A percentile compares a stretch with the other conserved stretches of the same genome.
These are phyloP conservation scores for Psittacula cyanocephala DNA, from an alignment of 2,113 vertebrate genomes.

Conservation along the genomic window DNA sequence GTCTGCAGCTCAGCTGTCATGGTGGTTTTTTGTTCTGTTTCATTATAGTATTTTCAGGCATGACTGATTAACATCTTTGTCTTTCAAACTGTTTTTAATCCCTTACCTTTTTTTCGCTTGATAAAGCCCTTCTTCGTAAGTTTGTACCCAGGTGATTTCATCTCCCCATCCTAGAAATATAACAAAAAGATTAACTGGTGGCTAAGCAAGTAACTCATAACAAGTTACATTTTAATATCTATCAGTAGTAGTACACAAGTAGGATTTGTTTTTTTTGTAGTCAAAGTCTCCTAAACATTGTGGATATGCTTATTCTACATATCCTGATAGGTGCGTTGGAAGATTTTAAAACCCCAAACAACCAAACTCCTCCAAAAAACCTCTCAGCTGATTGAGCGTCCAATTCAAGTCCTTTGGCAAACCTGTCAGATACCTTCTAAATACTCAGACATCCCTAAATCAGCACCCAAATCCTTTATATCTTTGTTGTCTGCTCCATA, in stretches of 20 bases:
- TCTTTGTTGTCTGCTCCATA: neutral
- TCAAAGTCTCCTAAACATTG: neutral
- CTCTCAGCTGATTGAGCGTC: rapidly evolving
- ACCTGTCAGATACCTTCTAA: neutral
- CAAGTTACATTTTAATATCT: neutral
- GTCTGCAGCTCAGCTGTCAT: neutral
- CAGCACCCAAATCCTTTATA: neutral
- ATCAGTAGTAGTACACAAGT: neutral
- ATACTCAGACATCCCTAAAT: neutral
- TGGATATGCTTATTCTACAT: neutral
- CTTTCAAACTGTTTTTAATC: neutral
- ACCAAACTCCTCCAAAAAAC: rapidly evolving
- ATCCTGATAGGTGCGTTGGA: neutral
- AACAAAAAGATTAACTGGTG: neutral
- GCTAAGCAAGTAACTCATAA: neutral
- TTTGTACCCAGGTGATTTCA: conserved; percentile 82
- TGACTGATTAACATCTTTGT: neutral
- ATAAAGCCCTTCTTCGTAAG: conserved; percentile 82
- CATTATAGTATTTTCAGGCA: neutral
- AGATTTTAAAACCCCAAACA: neutral
- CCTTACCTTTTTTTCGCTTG: conserved; percentile 79
- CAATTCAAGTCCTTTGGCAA: neutral
- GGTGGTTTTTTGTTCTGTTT: neutral
- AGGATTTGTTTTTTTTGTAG: neutral
- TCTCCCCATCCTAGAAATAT: conserved; percentile 83